These are phyloP conservation scores for Meriones unguiculatus DNA, from an alignment of 2,113 vertebrate genomes.

Conservation along the genomic window DNA sequence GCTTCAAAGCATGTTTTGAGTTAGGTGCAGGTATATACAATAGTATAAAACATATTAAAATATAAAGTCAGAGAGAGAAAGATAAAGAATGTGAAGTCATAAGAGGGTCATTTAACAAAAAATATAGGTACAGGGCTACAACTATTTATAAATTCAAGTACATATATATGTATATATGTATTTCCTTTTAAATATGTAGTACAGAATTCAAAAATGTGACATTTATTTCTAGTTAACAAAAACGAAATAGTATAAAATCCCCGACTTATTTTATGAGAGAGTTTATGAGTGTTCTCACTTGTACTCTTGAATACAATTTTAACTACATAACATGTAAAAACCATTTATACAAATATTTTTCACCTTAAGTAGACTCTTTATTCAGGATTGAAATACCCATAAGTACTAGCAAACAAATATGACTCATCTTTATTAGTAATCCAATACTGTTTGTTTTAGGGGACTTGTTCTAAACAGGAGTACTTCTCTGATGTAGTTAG, in stretches of 20 bases:
- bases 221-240: background rate
- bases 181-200: background rate
- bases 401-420: constrained; percentile 63
- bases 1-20: background rate
- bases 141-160: background rate
- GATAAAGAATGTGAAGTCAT: background rate
- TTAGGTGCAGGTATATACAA: fast-evolving
- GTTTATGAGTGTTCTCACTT: constrained; percentile 34
- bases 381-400: constrained; percentile 54
- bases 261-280: background rate
- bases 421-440: constrained; percentile 67
- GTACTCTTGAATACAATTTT: constrained; percentile 26
- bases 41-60: background rate
- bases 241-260: background rate
- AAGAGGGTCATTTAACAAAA: background rate
- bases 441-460: constrained; percentile 77
- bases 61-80: background rate
- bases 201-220: background rate
- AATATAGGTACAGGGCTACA: fast-evolving
- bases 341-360: constrained; percentile 47
- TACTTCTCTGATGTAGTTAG: constrained; percentile 69
- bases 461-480: constrained; percentile 66
- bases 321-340: background rate
- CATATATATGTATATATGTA: background rate
- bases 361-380: constrained; percentile 37